Base-by-base conservation (phyloP, 1,140 invertebrate species). In the Coptotermes formosanus region DNA sequence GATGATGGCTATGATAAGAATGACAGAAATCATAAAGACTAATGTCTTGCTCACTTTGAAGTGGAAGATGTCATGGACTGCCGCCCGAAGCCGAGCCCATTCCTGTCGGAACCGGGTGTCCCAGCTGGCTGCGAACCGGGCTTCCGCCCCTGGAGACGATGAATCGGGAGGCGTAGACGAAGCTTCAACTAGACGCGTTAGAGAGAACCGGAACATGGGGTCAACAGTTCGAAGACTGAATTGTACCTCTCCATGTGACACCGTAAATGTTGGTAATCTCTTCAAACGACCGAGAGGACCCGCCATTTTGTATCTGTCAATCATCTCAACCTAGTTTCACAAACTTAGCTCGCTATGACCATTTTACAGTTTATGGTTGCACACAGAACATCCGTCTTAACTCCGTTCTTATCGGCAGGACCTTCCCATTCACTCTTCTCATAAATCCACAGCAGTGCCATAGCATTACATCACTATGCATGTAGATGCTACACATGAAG, bases 171-270 rank as follows among this genome's bases (percentile, higher is more conserved):
- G n/a, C 8, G 38, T 14, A 30, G 45, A 25, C 0, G 23, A n/a
- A 8, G 69, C 55, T 59, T 86, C 85, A 43, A 82, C 75, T 38
- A 86, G 43, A 38, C 85, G 75, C 16, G 81, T 83, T 12, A 86
- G 85, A 52, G 85, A 86, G 45, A 82, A 83, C 25, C 85, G 64
- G 32, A 86, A 83, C 69, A 83, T 83, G 52, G 85, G 85, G 30
- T 86, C 85, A 44, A 86, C 52, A 75, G 64, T 75, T 75, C 64
- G 64, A 75, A 75, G 64, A 75, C 64, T 75, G 23, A 55, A 52
- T 81, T 59, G 81, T 25, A 84, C 59, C 48, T 38, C 83, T 25
- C 83, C 48, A 14, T 48, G 14, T 30, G 83, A 64, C 48, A 84
- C 48, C 4, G 83, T 84, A 45, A 84, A 84, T 11, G 83, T 55